These are phyloP conservation scores for Pseudomugil tenellus DNA, from an alignment of 2,797 vertebrate species.

Conservation along the genomic window DNA sequence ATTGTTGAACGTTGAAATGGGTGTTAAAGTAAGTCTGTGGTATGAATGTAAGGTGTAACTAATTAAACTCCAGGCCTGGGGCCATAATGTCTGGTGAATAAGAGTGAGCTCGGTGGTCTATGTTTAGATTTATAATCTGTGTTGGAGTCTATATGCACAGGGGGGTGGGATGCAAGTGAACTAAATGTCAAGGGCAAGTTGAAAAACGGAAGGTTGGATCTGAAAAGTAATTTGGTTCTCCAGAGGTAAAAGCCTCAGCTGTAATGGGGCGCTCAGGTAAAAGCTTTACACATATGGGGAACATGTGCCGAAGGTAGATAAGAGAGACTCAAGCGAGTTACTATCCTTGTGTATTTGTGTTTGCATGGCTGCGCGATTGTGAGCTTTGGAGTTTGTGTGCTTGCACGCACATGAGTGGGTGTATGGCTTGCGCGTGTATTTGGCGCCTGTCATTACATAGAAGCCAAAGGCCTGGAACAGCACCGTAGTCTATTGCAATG, in stretches of 20 bases:
- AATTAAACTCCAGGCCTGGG: constrained; percentile 7
- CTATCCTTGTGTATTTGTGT: constrained; percentile 53
- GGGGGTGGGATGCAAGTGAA: constrained; percentile 63
- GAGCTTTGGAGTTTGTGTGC: constrained; percentile 16
- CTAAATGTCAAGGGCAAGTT: constrained; percentile 80
- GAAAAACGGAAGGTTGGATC: constrained; percentile 74
- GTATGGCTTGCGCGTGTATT: constrained; percentile 44
- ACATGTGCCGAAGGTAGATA: constrained; percentile 85
- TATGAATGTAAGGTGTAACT: constrained; percentile 2
- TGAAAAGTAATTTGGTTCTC: constrained; percentile 81
- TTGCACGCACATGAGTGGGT: constrained; percentile 26
- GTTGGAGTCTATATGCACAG: constrained; percentile 53
- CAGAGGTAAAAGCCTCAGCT: constrained; percentile 76
- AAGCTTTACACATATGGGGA: constrained; percentile 78
- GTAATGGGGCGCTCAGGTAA: constrained; percentile 77
- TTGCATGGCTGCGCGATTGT: constrained; percentile 39
- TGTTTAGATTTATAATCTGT: constrained; percentile 22
- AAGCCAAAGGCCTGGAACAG: constrained; percentile 71
- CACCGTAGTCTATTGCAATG: constrained; percentile 59
- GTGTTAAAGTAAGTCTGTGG: background rate
- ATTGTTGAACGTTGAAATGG: background rate
- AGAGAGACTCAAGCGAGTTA: constrained; percentile 64
- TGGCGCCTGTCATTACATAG: constrained; percentile 57
- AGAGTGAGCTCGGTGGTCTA: constrained; percentile 11
- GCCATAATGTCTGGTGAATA: constrained; percentile 22